These are phyloP conservation scores for Anabacerthia variegaticeps DNA, from an alignment of 2,797 vertebrate genomes.

Conservation along the genomic window DNA sequence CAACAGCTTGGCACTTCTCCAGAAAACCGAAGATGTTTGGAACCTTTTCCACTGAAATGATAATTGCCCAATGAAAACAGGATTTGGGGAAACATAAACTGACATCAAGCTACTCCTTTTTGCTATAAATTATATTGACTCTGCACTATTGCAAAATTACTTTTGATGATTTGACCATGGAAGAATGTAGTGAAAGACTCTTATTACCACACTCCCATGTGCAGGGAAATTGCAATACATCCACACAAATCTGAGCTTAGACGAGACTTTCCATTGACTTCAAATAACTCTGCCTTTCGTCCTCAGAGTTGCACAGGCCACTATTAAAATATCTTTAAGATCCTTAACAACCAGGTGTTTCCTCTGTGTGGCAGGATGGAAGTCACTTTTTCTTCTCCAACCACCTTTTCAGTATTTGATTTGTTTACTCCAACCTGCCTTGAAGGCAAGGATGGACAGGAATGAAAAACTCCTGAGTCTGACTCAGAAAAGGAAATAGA, in stretches of 20 bases:
- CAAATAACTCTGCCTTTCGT: not conserved
- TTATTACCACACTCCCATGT: not conserved
- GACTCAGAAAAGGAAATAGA: not conserved
- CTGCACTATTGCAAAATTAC: constrained; percentile 20
- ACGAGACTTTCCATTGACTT: constrained; percentile 26
- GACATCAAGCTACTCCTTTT: constrained; percentile 49
- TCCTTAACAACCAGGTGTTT: not conserved
- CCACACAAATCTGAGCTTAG: constrained; percentile 11
- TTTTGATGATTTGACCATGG: constrained; percentile 2
- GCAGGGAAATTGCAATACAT: not conserved
- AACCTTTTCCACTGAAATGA: not conserved
- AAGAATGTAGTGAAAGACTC: constrained; percentile 49
- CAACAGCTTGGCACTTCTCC: constrained; percentile 32
- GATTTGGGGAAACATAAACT: constrained; percentile 51
- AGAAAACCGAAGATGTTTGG: not conserved
- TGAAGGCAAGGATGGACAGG: not conserved
- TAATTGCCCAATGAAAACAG: constrained; percentile 61
- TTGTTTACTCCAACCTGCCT: not conserved
- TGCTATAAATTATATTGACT: constrained; percentile 48
- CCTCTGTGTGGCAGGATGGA: not conserved
- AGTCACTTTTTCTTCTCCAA: not conserved
- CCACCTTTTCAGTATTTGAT: not conserved
- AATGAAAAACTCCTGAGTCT: not conserved
- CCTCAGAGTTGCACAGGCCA: not conserved
- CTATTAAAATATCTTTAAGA: not conserved